phyloP scores from a whole-genome alignment of 2,797 vertebrate genomes.

The Hoplostethus atlanticus region DNA sequence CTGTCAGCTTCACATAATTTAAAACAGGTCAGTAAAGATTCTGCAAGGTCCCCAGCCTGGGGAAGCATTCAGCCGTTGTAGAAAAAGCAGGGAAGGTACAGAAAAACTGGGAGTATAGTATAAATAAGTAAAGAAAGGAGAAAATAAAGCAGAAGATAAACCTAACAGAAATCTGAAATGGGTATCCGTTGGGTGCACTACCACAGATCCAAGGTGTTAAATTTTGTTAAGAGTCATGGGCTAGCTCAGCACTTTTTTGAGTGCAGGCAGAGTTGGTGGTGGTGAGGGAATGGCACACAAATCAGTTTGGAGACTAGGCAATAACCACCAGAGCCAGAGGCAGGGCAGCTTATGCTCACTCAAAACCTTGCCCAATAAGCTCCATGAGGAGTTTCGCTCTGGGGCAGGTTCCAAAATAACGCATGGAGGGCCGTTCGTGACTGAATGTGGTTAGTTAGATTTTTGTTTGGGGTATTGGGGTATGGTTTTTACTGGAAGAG shows the following conservation, averaged over 20 bases:
- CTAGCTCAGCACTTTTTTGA: conserved; percentile 64
- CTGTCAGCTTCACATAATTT: background rate
- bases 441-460: conserved; percentile 14
- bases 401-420: conserved; percentile 36
- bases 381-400: conserved; percentile 34
- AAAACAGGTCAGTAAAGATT: conserved; percentile 25
- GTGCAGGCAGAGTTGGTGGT: conserved; percentile 34
- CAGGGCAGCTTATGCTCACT: conserved; percentile 40
- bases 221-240: conserved; percentile 41
- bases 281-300: conserved; percentile 46
- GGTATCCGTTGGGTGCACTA: conserved; percentile 22
- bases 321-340: conserved; percentile 54
- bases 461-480: conserved; percentile 11
- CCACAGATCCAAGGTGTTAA: conserved; percentile 44
- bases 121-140: conserved; percentile 29
- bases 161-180: conserved; percentile 27
- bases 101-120: conserved; percentile 19
- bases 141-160: conserved; percentile 10
- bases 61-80: conserved; percentile 13
- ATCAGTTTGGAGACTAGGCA: conserved; percentile 60
- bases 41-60: conserved; percentile 5
- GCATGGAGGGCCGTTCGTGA: conserved; percentile 13
- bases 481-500: background rate
- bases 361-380: conserved; percentile 47
- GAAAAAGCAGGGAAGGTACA: background rate